These are phyloP conservation scores for Diglossa cyanea DNA, from an alignment of 2,797 vertebrate genomes.

Conservation along the genomic window DNA sequence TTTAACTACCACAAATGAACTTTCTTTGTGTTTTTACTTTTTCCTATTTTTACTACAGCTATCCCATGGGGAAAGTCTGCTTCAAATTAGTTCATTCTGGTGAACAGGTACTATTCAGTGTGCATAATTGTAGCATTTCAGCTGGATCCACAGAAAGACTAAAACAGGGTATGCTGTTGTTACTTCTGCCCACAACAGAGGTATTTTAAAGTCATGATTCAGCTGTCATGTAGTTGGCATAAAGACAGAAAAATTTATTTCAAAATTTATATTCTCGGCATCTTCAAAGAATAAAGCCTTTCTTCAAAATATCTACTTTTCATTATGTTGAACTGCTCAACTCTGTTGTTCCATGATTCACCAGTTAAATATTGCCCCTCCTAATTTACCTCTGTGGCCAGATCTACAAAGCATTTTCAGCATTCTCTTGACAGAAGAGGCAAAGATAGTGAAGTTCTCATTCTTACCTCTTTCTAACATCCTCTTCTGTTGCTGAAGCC, in stretches of 20 bases:
- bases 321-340: background rate
- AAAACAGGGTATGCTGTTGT: background rate
- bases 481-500: background rate
- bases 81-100: slow-evolving; percentile 41
- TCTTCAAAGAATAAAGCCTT: background rate
- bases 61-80: slow-evolving; percentile 50
- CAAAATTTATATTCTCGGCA: background rate
- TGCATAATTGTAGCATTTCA: background rate
- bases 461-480: background rate
- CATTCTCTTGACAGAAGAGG: background rate
- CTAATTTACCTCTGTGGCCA: background rate
- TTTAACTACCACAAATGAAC: slow-evolving; percentile 68
- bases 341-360: background rate
- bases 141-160: background rate
- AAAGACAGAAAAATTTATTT: background rate
- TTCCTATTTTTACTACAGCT: slow-evolving; percentile 58
- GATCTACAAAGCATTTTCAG: background rate
- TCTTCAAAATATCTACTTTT: background rate
- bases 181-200: background rate
- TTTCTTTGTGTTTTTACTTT: slow-evolving; percentile 67
- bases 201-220: background rate
- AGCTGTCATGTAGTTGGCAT: background rate
- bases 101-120: slow-evolving; percentile 24
- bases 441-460: background rate
- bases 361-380: background rate